phyloP scores from a whole-genome alignment of 2,113 vertebrate genomes.

The Phalacrocorax pelagicus region DNA sequence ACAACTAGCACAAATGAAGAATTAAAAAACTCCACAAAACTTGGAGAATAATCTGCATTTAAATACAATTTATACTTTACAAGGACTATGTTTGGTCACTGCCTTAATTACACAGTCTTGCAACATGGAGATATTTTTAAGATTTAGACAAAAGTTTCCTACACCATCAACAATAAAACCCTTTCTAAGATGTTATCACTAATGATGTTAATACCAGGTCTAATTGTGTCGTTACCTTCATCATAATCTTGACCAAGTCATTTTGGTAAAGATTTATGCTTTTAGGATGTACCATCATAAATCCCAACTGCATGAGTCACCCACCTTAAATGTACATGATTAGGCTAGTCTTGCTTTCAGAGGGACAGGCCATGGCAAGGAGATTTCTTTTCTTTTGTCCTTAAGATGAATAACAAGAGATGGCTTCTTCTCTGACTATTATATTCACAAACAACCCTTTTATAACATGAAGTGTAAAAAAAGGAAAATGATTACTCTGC shows the following conservation, averaged over 20 bases:
- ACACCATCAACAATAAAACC: background rate
- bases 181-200: background rate
- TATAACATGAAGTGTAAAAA: background rate
- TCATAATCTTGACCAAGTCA: background rate
- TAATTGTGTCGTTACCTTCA: background rate
- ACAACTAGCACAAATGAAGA: background rate
- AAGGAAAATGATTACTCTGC: background rate
- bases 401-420: background rate
- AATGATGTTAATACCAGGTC: background rate
- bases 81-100: background rate
- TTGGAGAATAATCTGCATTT: slow-evolving; percentile 22
- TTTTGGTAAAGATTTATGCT: background rate
- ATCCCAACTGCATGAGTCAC: background rate
- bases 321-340: background rate
- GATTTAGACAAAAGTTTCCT: background rate
- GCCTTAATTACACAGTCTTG: background rate
- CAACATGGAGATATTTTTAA: background rate
- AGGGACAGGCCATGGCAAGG: background rate
- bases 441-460: background rate
- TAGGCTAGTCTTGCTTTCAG: background rate
- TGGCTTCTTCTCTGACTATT: background rate
- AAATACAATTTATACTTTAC: background rate
- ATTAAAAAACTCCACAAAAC: background rate
- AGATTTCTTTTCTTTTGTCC: background rate
- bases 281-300: background rate